Evolutionary conservation across 2,888 invertebrate genomes (phyloP).

Genomic region (Phyllotreta cruciferae): DNA sequence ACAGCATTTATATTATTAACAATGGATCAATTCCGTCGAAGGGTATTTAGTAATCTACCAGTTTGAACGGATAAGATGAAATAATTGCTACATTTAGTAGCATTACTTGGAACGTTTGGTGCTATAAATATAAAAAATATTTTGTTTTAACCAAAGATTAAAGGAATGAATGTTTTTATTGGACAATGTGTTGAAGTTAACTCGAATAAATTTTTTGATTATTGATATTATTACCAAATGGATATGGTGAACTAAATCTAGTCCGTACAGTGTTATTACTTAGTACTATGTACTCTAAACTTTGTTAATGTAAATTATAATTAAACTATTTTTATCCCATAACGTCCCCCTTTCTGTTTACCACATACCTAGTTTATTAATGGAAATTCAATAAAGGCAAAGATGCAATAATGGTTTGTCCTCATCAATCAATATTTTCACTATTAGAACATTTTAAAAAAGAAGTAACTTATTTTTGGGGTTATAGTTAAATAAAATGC

Average conservation of each 20-base stretch:
- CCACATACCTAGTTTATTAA: neutral
- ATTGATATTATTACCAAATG: constrained; percentile 34
- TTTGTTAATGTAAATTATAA: constrained; percentile 44
- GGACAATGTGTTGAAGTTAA: constrained; percentile 18
- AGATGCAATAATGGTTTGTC: too few species aligned
- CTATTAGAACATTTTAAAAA: too few species aligned
- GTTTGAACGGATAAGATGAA: too few species aligned
- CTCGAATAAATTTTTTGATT: constrained; percentile 15
- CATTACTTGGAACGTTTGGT: constrained; percentile 16
- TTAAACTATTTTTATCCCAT: constrained; percentile 41
- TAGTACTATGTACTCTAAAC: constrained; percentile 45
- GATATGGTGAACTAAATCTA: constrained; percentile 43
- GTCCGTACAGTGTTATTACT: constrained; percentile 44
- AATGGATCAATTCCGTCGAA: too few species aligned
- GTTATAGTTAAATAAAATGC: constrained; percentile 3
- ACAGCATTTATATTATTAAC: constrained; percentile 12
- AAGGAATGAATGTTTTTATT: constrained; percentile 20
- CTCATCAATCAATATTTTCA: too few species aligned
- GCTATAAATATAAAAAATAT: constrained; percentile 18
- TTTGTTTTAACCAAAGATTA: constrained; percentile 30
- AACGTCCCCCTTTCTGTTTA: neutral
- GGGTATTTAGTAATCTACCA: too few species aligned
- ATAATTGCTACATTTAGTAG: neutral
- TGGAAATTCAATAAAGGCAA: too few species aligned
- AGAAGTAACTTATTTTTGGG: neutral